These are phyloP conservation scores for Myotis brandtii DNA, from an alignment of 2,113 vertebrate genomes.

Conservation along the genomic window DNA sequence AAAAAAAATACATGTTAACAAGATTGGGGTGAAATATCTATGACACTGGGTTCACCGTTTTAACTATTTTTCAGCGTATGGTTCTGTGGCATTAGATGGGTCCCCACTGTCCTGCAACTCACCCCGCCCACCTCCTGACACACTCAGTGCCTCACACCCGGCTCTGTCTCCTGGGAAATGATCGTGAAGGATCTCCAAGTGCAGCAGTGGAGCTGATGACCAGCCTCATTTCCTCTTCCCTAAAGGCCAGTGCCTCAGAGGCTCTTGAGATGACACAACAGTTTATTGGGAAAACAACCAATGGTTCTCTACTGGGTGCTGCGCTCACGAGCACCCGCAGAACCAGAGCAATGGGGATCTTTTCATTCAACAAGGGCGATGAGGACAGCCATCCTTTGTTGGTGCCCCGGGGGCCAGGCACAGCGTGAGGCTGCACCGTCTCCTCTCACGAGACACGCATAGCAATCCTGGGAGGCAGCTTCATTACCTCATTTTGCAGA, in stretches of 20 bases:
- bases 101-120: background rate
- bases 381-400: background rate
- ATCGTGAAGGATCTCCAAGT: background rate
- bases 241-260: background rate
- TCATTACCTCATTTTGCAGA: background rate
- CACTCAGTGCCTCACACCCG: background rate
- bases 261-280: rapidly evolving
- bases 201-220: background rate
- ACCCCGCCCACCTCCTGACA: background rate
- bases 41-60: background rate
- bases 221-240: background rate
- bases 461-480: background rate
- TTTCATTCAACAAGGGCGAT: rapidly evolving
- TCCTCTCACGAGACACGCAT: background rate
- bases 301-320: background rate
- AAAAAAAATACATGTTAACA: no score
- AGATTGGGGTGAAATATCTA: background rate
- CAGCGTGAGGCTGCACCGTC: rapidly evolving
- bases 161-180: rapidly evolving
- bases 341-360: background rate
- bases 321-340: background rate
- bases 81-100: background rate
- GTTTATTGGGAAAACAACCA: background rate
- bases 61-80: no score
- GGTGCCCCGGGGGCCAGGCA: rapidly evolving